Percentiles rank a stretch among this genome's conserved stretches.
Evolutionary conservation across 1,140 invertebrate species (phyloP).

Genomic region (Apis cerana): DNA sequence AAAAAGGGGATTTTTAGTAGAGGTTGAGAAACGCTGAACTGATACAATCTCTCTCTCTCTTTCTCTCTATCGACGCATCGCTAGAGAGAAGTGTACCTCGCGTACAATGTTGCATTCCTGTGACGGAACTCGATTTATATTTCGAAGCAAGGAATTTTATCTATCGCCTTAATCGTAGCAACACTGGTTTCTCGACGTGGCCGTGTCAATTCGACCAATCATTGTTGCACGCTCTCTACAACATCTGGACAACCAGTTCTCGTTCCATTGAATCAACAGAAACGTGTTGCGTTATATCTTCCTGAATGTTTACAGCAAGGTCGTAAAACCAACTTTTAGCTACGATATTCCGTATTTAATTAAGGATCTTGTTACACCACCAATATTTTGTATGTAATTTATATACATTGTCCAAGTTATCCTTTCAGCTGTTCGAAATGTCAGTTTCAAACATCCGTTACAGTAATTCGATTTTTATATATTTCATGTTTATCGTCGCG

Average conservation of each 20-base stretch:
- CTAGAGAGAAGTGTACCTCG: background rate
- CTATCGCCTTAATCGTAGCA: background rate
- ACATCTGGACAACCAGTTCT: background rate
- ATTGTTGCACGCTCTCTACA: background rate
- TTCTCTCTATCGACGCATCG: background rate
- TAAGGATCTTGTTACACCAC: too few species aligned
- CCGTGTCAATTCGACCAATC: background rate
- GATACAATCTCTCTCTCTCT: background rate
- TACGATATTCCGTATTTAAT: too few species aligned
- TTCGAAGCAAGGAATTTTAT: background rate
- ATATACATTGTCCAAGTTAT: too few species aligned
- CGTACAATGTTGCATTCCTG: background rate
- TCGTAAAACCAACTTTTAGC: background rate
- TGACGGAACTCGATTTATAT: background rate
- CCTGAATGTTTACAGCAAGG: background rate
- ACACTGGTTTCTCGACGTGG: background rate
- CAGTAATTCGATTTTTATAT: too few species aligned
- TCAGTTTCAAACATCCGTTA: too few species aligned
- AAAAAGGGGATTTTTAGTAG: too few species aligned
- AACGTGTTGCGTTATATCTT: background rate
- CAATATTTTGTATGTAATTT: too few species aligned
- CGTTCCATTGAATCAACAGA: background rate
- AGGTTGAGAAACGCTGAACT: too few species aligned
- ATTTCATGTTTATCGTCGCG: too few species aligned
- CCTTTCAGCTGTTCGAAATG: too few species aligned